Base-by-base conservation (phyloP, 2,888 invertebrate genomes). In the Eubasilissa splendida region DNA sequence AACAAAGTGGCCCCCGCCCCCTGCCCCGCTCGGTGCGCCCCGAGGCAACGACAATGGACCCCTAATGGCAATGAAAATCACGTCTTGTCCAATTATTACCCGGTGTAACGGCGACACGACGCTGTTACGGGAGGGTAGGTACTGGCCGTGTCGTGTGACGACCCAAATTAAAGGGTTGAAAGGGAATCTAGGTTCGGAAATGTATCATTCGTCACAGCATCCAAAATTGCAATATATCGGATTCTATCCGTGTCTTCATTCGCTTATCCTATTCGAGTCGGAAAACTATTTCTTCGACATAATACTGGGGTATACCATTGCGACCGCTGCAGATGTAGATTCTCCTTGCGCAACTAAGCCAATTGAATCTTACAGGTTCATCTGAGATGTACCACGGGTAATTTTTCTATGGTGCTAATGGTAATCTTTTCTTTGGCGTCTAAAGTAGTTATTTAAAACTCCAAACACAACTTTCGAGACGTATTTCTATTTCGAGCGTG, bases 61-160 rank as follows among this genome's bases (percentile, higher is more conserved):
- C 73, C 80, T 83, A 83, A 83, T 83, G 83, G 83, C 81, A 81
- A 83, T 81, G 83, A 81, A 83, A 83, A 83, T 83, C 83, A 83
- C 83, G 83, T 83, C 83, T 76, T 77, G 81, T 83, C 74, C 83
- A 83, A 83, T 83, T 83, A 83, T 83, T 79, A 73, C 53, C 58
- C 33, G 42, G 31, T n/a, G 58, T n/a, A 59, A n/a, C 54, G 42
- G 50, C 50, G 68, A 9, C 68, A 50, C 68, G 52, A 50, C 68
- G 68, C 50, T 42, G 10, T 2, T 68, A 12, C 68, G 52, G 22
- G 50, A 42, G 68, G 68, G 68, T 42, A 7, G 68, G 52, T 42
- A 7, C 42, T 42, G 63, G 11, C 63, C 31, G 63, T 63, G 63
- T 33, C 63, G 63, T 63, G 63, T 63, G 63, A 63, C 63, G 33